Conservation (phyloP, 2,797 vertebrate genomes). For the Alectoris magna region DNA sequence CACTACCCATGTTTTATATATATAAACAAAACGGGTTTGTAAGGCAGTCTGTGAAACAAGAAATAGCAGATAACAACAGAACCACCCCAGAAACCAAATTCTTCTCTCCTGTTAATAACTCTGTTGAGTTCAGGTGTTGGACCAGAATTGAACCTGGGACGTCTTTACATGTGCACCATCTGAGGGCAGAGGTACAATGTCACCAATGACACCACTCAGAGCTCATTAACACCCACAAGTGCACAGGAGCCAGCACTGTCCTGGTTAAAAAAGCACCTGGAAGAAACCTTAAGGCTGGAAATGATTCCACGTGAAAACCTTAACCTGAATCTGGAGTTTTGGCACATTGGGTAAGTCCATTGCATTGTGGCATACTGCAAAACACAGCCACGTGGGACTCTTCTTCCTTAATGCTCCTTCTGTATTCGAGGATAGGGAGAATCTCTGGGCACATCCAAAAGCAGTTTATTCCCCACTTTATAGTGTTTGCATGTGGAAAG, state of each 20-base stretch:
- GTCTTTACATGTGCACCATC: not conserved
- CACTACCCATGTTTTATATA: not conserved
- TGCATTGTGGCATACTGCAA: not conserved
- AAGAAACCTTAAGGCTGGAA: not conserved
- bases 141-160: not conserved
- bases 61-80: not conserved
- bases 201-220: not conserved
- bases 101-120: not conserved
- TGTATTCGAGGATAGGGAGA: not conserved
- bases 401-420: not conserved
- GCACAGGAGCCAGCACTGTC: not conserved
- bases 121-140: not conserved
- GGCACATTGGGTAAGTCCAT: not conserved
- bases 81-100: not conserved
- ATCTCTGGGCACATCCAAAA: not conserved
- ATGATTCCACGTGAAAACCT: not conserved
- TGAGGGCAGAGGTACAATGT: not conserved
- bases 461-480: not conserved
- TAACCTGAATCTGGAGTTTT: not conserved
- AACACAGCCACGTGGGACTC: not conserved
- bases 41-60: not conserved
- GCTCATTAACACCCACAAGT: not conserved
- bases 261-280: not conserved
- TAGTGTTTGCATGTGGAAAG: not conserved
- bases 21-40: not conserved